Evolutionary conservation across 2,888 invertebrate genomes (phyloP), one percentile per base, ranked within the genome.

Genomic region (Plebejus melissa): DNA sequence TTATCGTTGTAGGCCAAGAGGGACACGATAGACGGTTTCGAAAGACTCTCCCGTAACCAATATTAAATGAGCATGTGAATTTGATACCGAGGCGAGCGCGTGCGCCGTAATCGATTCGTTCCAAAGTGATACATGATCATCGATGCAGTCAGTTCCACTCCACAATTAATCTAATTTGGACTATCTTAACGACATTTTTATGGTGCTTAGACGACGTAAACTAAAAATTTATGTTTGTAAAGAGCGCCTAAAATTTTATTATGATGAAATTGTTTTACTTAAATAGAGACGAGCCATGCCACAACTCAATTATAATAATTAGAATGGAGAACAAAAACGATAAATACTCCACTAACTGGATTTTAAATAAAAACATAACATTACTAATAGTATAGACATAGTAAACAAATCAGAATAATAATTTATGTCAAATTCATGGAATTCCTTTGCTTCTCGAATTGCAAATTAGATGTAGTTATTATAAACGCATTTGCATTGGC

Each of bases 21-120:
- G 82, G 81, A 78, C 83, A 84, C 83, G 84, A 86, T 87, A 71
- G 71, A 4, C 46, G 71, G 46, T 22, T 85, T 87, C 82, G 84
- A 83, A 83, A 84, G 80, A 83, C 85, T 82, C 83, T 81, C 80
- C 87, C 90, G 83, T 89, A 85, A 87, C 90, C 84, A 88, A 91
- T 87, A 83, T 82, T 87, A 89, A 91, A 90, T 88, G 87, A 89
- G 90, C 87, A 81, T 81, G 80, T 84, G 84, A 85, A 86, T 88
- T 88, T 86, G 84, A 84, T 83, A 85, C 86, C 84, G 82, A 84
- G 86, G 85, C 81, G 84, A 84, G 83, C 82, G 83, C 83, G 84
- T 81, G 82, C 81, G 81, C 79, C 77, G 77, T 83, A 88, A 88
- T 89, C 87, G 83, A 89, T 90, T 89, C 81, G 83, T 80, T 83